A percentile compares a stretch with the other conserved stretches of the same genome.
Evolutionary conservation across 37 sponge, comb jelly and placozoan genomes (phyloP).

Genomic region (Petrosia ficiformis): DNA sequence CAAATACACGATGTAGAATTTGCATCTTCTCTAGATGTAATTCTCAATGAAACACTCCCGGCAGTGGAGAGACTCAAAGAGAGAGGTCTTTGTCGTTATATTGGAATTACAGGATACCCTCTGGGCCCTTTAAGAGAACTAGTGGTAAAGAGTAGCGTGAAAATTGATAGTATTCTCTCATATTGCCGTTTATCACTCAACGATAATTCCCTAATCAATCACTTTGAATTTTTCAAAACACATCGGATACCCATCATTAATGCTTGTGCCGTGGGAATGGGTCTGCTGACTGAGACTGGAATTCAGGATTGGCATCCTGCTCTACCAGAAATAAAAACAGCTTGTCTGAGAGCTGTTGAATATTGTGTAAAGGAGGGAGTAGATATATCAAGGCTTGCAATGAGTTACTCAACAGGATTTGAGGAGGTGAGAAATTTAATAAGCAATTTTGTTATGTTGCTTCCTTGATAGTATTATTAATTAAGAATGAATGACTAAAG

Average conservation of each 20-base stretch:
- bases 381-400: slow-evolving; percentile 70
- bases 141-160: slow-evolving; percentile 40
- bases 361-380: slow-evolving; percentile 65
- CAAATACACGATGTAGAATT: slow-evolving; percentile 95
- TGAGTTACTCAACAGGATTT: slow-evolving; percentile 45
- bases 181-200: slow-evolving; percentile 82
- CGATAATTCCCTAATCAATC: slow-evolving; percentile 64
- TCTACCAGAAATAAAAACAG: slow-evolving; percentile 53
- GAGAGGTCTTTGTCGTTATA: slow-evolving; percentile 73
- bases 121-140: slow-evolving; percentile 47
- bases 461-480: background rate
- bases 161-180: slow-evolving; percentile 78
- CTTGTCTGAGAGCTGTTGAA: slow-evolving; percentile 62
- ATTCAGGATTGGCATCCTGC: slow-evolving; percentile 84
- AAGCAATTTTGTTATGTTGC: background rate
- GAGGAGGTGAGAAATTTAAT: slow-evolving; percentile 35
- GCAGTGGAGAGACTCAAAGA: slow-evolving; percentile 79
- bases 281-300: slow-evolving; percentile 61
- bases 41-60: slow-evolving; percentile 81
- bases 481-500: too few species aligned
- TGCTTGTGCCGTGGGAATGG: slow-evolving; percentile 90
- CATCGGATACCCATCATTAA: slow-evolving; percentile 81
- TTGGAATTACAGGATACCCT: slow-evolving; percentile 95
- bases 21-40: slow-evolving; percentile 78
- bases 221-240: slow-evolving; percentile 64